Base-by-base conservation (phyloP, 1,140 invertebrate species). In the Diachasma alloeum region DNA sequence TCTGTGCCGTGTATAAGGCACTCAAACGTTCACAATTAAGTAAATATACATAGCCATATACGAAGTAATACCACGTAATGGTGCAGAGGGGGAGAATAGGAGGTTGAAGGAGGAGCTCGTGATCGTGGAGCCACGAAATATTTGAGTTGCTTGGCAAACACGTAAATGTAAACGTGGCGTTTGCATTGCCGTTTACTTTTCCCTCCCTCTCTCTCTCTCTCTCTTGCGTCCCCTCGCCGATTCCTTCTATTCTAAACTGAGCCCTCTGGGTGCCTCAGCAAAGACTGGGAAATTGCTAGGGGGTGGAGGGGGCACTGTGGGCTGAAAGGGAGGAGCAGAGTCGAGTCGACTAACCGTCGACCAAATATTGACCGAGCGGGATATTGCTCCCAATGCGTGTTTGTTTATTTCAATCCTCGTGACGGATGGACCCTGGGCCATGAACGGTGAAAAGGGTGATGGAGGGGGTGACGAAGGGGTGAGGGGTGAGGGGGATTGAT, bases 331-430 rank as follows among this genome's bases (percentile, higher is more conserved):
- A 74, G 74, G 72, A 82, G 78, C 78, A 81, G 82, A 87, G 84
- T 79, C 81, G 83, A 87, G 85, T 86, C 85, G 84, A 85, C 87
- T 89, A 90, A 90, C 87, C 87, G 84, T 87, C 87, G 83, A 80
- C 82, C 85, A 89, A 90, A 90, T 90, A 89, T 90, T 90, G 87
- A 88, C 87, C 84, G 82, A 88, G 87, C 85, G 85, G 87, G 88
- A 90, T 90, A 90, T 89, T 90, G 88, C 88, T 88, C 87, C 87
- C 86, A 83, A 88, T 88, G 86, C 84, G 83, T 89, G 87, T 89
- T 88, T 89, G 86, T 89, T 87, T 88, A 88, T 88, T 87, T 88
- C 86, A 85, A 88, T 88, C 84, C 84, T 75, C 83, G 81, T 86
- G 86, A 87, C 85, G 85, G 83, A 86, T 83, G 84, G 81, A 80